Conservation (phyloP, 1,140 invertebrate species). For the Amyelois transitella region DNA sequence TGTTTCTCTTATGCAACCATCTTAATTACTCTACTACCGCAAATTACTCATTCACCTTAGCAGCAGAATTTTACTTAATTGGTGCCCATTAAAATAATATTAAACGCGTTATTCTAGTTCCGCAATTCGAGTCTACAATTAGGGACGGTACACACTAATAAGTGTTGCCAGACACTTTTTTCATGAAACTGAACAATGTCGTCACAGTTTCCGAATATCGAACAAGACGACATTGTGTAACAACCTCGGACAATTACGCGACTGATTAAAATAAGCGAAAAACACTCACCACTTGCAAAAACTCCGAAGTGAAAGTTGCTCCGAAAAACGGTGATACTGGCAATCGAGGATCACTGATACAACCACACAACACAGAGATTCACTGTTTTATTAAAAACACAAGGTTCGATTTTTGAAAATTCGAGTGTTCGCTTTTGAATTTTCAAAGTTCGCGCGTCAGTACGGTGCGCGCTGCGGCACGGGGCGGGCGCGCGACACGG, state of each 20-base stretch:
- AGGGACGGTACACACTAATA: not conserved
- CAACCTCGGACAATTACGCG: conserved; percentile 36
- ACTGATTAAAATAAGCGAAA: conserved; percentile 47
- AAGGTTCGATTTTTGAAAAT: conserved; percentile 42
- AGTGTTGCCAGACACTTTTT: not conserved
- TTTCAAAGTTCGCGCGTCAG: conserved; percentile 29
- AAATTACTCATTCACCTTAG: not conserved
- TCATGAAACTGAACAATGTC: not conserved
- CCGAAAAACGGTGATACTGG: conserved; percentile 23
- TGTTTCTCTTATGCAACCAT: not conserved
- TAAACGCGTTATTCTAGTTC: not conserved
- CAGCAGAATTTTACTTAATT: not conserved
- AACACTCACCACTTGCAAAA: conserved; percentile 66
- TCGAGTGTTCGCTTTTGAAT: conserved; percentile 21
- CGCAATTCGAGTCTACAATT: not conserved
- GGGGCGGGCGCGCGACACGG: conserved; percentile 48
- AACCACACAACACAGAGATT: conserved; percentile 57
- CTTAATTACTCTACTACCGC: not conserved
- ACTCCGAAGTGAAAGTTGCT: conserved; percentile 45
- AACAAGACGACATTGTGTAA: conserved; percentile 42
- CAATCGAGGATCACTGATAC: conserved; percentile 34
- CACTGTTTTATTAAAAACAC: conserved; percentile 39
- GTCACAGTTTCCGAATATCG: conserved; percentile 25
- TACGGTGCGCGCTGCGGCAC: conserved; percentile 37
- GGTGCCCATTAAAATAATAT: not conserved